Base-by-base conservation (phyloP, 2,888 invertebrate genomes). In the Drosophila subquinaria region DNA sequence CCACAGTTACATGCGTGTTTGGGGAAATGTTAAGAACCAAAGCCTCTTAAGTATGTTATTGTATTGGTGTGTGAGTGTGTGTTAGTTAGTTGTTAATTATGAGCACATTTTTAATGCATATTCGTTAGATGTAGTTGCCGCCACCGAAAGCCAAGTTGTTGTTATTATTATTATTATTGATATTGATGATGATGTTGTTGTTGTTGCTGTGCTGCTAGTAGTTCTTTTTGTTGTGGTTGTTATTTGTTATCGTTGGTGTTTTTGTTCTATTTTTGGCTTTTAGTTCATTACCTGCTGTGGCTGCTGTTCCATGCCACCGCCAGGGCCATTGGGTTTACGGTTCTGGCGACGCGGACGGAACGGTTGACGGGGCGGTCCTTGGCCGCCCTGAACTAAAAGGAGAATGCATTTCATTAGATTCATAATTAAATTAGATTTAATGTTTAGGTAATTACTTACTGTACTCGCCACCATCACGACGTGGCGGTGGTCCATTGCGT, bases 401-500 rank as follows among this genome's bases (percentile, higher is more conserved):
- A 4, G 1, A 10, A 23, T 10, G 30, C 8, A 20, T 6, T 42
- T 15, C 9, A 9, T 43, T 27, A 36, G 6, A 4, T 8, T 43
- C n/a, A 20, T 4, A 11, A 2, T 9, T 0, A 30, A 1, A 30
- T 20, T 33, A 6, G 11, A 15, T 2, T 17, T 10, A 8, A 4
- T 3, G 1, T 13, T 10, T 5, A 20, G 15, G 4, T 0, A 4
- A n/a, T n/a, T 48, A 50, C 89, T 88, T 66, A 85, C 86, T 88
- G 76, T 91, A 91, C 68, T 92, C 92, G 70, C 87, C 79, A 55
- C 90, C 87, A 69, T 89, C 90, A 71, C 90, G 89, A 69, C 91
- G 90, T 67, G 92, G 91, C 35, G 89, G 90, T 68, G 89, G 90
- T 57, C 90, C 89, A 92, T 96, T 96, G 81, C 95, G 95, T 88